Percentiles rank a stretch among this genome's conserved stretches.
Evolutionary conservation across 1,140 invertebrate genomes (phyloP).

Genomic region (Drosophila ogumai): DNA sequence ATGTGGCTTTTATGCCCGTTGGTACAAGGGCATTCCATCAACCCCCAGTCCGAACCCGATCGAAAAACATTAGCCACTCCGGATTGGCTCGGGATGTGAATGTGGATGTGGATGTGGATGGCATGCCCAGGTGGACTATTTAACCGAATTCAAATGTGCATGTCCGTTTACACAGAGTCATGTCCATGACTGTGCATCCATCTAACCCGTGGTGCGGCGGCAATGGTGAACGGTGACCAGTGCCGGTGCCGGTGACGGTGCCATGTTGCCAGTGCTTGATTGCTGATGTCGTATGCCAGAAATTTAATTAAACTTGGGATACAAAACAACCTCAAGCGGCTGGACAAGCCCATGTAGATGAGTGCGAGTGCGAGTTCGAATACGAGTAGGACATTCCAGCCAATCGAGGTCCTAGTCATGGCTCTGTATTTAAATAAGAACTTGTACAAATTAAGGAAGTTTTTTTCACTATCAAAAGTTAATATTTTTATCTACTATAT

Average conservation of each 20-base stretch:
- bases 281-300: slow-evolving; percentile 54
- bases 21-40: slow-evolving; percentile 50
- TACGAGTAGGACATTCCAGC: not conserved
- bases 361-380: slow-evolving; percentile 3
- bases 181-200: slow-evolving; percentile 58
- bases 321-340: slow-evolving; percentile 49
- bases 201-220: slow-evolving; percentile 30
- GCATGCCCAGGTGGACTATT: slow-evolving; percentile 51
- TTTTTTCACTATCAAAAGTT: not conserved
- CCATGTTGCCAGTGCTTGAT: slow-evolving; percentile 45
- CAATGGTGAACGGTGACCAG: slow-evolving; percentile 6
- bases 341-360: slow-evolving; percentile 37
- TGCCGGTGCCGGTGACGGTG: slow-evolving; percentile 20
- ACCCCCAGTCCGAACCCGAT: slow-evolving; percentile 4
- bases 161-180: slow-evolving; percentile 55
- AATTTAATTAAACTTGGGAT: slow-evolving; percentile 67
- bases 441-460: not conserved
- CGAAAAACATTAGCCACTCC: slow-evolving; percentile 41
- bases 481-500: not conserved
- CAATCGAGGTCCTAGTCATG: slow-evolving; percentile 3
- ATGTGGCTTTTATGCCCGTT: slow-evolving; percentile 12
- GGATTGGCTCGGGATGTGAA: slow-evolving; percentile 34
- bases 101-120: slow-evolving; percentile 29
- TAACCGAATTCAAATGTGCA: slow-evolving; percentile 62
- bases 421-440: slow-evolving; percentile 3